phyloP scores from a whole-genome alignment of 2,113 vertebrate species.

The Casuarius casuarius region DNA sequence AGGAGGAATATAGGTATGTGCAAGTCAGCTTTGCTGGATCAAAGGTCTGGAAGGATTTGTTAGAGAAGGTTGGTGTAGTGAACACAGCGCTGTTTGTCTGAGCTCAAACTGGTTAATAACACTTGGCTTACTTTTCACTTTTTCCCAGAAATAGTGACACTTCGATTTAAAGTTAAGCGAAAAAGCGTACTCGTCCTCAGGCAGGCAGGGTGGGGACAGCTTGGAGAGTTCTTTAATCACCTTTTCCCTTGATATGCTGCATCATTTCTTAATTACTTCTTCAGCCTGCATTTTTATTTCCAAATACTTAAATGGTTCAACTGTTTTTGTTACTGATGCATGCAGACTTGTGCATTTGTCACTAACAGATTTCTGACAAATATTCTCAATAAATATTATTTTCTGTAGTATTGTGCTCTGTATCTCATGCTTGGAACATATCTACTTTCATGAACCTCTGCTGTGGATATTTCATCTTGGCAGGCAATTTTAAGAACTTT shows the following conservation, averaged over 20 bases:
- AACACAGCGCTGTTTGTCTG: neutral
- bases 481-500: neutral
- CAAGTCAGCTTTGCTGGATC: neutral
- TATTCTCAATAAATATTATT: neutral
- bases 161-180: neutral
- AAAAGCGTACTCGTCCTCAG: neutral
- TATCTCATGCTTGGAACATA: neutral
- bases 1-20: neutral
- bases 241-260: neutral
- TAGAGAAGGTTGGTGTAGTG: neutral
- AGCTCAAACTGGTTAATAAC: neutral
- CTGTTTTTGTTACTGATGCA: neutral
- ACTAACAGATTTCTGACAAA: neutral
- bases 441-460: neutral
- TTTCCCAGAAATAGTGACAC: neutral
- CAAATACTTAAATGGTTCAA: neutral
- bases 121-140: neutral
- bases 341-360: neutral
- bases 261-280: neutral
- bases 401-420: fast-evolving
- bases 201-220: neutral
- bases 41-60: neutral
- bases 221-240: neutral
- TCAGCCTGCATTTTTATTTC: neutral
- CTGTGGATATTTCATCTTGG: neutral